A percentile compares a stretch with the other conserved stretches of the same genome.
These are phyloP conservation scores for Lasioglossum baleicum DNA, from an alignment of 1,140 invertebrate species.

Conservation along the genomic window DNA sequence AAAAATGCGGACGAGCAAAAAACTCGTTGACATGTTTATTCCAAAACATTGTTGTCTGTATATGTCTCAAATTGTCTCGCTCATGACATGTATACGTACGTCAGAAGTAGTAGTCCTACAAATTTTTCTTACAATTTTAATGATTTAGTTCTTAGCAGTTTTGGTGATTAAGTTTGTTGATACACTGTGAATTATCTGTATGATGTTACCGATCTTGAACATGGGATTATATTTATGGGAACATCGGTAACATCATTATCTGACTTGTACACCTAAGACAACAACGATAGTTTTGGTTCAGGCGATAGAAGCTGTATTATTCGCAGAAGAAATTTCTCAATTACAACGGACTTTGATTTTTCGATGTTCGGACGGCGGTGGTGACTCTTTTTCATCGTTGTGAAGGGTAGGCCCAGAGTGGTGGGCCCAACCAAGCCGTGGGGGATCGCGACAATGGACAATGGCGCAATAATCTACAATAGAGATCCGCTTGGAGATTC, in stretches of 20 bases:
- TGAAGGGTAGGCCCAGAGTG: conserved; percentile 40
- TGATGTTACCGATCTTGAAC: neutral
- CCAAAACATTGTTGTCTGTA: no score
- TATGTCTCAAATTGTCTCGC: no score
- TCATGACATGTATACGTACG: no score
- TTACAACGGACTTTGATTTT: conserved; percentile 1
- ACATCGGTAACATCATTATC: no score
- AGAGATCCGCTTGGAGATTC: conserved; percentile 70
- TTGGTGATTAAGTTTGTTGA: no score
- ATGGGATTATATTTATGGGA: neutral
- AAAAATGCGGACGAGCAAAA: no score
- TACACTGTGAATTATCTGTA: neutral
- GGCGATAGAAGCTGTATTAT: neutral
- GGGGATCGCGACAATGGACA: conserved; percentile 68
- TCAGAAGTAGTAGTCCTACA: no score
- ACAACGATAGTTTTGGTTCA: no score
- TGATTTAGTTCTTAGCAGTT: no score
- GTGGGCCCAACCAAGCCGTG: conserved; percentile 25
- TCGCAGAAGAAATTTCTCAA: neutral
- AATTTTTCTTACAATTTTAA: no score
- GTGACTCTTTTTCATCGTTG: conserved; percentile 35
- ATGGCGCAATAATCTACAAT: conserved; percentile 73
- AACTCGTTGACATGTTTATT: no score
- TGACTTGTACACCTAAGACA: no score
- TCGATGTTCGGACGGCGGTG: conserved; percentile 1